Conservation (phyloP, 2,797 vertebrate species). For the Chaetodon trifasciatus region DNA sequence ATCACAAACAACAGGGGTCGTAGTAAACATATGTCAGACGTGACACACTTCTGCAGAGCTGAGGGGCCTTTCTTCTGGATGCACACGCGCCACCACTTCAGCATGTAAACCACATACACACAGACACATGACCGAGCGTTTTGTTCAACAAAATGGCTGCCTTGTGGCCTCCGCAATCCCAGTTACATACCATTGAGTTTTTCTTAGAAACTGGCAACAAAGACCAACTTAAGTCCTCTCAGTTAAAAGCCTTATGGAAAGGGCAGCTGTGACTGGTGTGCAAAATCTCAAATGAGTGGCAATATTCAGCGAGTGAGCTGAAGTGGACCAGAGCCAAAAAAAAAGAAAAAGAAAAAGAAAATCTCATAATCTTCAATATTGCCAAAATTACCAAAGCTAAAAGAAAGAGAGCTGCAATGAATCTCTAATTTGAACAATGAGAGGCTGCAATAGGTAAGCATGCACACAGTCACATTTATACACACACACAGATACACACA, state of each 20-base stretch:
- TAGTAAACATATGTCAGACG: conserved; percentile 58
- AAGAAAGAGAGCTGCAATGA: conserved; percentile 21
- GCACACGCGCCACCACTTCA: conserved; percentile 30
- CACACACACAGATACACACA: conserved; percentile 15
- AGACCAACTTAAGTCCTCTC: conserved; percentile 18
- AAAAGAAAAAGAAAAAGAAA: not conserved
- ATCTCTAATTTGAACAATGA: conserved; percentile 5
- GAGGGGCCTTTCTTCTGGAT: conserved; percentile 7
- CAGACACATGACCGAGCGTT: conserved; percentile 32
- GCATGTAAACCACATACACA: not conserved
- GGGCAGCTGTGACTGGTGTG: conserved; percentile 27
- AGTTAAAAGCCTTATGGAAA: conserved; percentile 4
- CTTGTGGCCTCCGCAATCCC: conserved; percentile 28
- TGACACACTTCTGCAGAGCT: conserved; percentile 40
- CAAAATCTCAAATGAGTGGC: conserved; percentile 16
- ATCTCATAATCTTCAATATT: conserved; percentile 1
- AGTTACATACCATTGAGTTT: conserved; percentile 18
- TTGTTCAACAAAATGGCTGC: conserved; percentile 53
- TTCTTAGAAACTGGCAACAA: conserved; percentile 20
- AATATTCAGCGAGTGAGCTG: conserved; percentile 4
- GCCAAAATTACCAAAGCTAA: conserved; percentile 19
- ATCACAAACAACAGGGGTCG: conserved; percentile 62
- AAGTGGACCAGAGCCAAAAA: conserved; percentile 8
- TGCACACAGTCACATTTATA: not conserved
- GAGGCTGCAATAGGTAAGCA: not conserved